Evolutionary conservation across 2,888 invertebrate species (phyloP).

Genomic region (Polyploca ridens): DNA sequence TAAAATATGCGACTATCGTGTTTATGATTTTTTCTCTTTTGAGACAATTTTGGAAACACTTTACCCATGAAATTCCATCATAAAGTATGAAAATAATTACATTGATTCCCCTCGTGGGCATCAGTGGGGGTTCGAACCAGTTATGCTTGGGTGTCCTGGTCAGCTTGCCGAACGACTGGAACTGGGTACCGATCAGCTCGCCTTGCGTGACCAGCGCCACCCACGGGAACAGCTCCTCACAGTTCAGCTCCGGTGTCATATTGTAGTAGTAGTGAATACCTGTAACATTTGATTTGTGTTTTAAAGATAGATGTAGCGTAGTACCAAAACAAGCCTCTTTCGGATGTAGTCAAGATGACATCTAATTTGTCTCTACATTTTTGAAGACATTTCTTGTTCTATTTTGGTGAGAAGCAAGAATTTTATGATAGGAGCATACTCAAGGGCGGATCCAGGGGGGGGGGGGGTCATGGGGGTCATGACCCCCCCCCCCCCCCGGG

Average conservation of each 20-base stretch:
- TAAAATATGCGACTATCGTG: no score
- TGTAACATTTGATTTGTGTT: neutral
- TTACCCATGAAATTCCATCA: neutral
- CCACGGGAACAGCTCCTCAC: conserved; percentile 64
- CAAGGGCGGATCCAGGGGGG: no score
- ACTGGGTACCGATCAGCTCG: conserved; percentile 62
- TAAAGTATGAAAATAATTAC: conserved; percentile 29
- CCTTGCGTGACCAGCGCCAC: conserved; percentile 60
- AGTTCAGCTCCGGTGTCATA: conserved; percentile 42
- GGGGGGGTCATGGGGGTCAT: no score
- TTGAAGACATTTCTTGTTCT: no score
- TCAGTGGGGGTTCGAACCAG: conserved; percentile 59
- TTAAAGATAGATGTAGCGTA: neutral
- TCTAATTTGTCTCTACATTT: no score
- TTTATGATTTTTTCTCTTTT: no score
- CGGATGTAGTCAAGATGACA: no score
- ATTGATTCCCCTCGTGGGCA: conserved; percentile 34
- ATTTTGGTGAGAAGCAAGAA: no score
- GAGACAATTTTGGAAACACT: no score
- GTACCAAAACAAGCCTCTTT: neutral
- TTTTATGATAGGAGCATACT: no score
- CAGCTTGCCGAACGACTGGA: conserved; percentile 58
- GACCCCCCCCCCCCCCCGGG: no score
- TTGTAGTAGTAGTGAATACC: conserved; percentile 14
- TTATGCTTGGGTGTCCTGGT: conserved; percentile 36